A percentile compares a stretch with the other conserved stretches of the same genome.
These are phyloP conservation scores for Balaeniceps rex DNA, from an alignment of 2,113 vertebrate species.

Conservation along the genomic window DNA sequence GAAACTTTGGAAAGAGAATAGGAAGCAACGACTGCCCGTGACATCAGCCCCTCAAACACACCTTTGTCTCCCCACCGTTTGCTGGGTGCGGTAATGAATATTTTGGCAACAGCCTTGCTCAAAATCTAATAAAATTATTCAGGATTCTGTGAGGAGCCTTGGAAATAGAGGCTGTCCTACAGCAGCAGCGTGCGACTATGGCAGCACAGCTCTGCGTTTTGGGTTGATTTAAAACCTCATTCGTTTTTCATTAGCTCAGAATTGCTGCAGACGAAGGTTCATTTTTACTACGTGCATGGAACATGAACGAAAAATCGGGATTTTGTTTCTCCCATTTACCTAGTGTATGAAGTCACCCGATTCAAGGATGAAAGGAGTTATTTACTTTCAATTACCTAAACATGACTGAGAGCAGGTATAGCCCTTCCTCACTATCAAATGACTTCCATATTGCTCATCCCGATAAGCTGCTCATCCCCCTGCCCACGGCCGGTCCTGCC, in stretches of 20 bases:
- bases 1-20: neutral
- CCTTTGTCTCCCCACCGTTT: neutral
- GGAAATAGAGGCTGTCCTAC: conserved; percentile 42
- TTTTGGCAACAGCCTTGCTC: conserved; percentile 45
- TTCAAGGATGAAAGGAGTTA: conserved; percentile 6
- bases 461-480: neutral
- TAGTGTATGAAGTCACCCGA: neutral
- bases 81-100: neutral
- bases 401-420: neutral
- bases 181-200: neutral
- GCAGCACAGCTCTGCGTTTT: conserved; percentile 3
- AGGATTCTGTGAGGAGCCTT: conserved; percentile 25
- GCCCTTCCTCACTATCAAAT: neutral
- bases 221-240: conserved; percentile 67
- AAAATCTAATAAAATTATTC: conserved; percentile 38
- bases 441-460: neutral
- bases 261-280: conserved; percentile 59
- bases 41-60: neutral
- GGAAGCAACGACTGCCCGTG: neutral
- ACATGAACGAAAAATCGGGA: conserved; percentile 13
- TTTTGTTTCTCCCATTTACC: conserved; percentile 33
- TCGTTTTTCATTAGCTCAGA: conserved; percentile 66
- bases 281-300: conserved; percentile 31
- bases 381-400: conserved; percentile 34
- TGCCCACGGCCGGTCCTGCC: fast-evolving